Percentiles rank a stretch among this genome's conserved stretches.
These are phyloP conservation scores for Drosophila nigromelanica DNA, from an alignment of 1,140 invertebrate species.

Conservation along the genomic window DNA sequence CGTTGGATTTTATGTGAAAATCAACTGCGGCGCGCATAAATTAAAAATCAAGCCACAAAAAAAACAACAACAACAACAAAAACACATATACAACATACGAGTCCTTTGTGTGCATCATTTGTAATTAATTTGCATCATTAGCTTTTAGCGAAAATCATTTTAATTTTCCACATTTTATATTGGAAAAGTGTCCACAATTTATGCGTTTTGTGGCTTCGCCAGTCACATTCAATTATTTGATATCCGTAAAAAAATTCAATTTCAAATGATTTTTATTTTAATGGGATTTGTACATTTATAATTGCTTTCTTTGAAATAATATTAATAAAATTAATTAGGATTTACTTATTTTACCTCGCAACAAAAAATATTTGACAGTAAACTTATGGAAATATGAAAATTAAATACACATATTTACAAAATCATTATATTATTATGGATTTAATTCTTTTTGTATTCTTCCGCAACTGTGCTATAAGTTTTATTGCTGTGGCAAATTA, in stretches of 20 bases:
- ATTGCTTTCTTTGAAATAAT: conserved; percentile 67
- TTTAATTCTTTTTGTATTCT: neutral
- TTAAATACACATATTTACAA: conserved; percentile 5
- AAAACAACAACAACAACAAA: conserved; percentile 30
- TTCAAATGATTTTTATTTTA: conserved; percentile 59
- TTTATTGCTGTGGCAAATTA: conserved; percentile 3
- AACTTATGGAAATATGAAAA: conserved; percentile 46
- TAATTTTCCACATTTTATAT: conserved; percentile 29
- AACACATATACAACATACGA: neutral
- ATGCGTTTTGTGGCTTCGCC: conserved; percentile 65
- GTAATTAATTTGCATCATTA: conserved; percentile 80
- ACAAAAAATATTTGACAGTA: conserved; percentile 35
- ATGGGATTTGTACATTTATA: conserved; percentile 49
- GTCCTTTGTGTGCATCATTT: conserved; percentile 61
- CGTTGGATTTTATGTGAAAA: conserved; percentile 74
- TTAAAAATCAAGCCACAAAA: conserved; percentile 69
- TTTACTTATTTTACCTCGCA: conserved; percentile 14
- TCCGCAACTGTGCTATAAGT: neutral
- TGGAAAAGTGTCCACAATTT: conserved; percentile 53
- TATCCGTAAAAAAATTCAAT: conserved; percentile 58
- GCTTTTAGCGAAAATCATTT: conserved; percentile 39
- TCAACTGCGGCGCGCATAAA: conserved; percentile 79
- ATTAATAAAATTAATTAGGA: conserved; percentile 67
- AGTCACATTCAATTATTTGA: conserved; percentile 74
- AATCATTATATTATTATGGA: neutral